Percentiles rank a stretch among this genome's conserved stretches.
phyloP scores from a whole-genome alignment of 2,888 invertebrate genomes.

The Craniophora ligustri region DNA sequence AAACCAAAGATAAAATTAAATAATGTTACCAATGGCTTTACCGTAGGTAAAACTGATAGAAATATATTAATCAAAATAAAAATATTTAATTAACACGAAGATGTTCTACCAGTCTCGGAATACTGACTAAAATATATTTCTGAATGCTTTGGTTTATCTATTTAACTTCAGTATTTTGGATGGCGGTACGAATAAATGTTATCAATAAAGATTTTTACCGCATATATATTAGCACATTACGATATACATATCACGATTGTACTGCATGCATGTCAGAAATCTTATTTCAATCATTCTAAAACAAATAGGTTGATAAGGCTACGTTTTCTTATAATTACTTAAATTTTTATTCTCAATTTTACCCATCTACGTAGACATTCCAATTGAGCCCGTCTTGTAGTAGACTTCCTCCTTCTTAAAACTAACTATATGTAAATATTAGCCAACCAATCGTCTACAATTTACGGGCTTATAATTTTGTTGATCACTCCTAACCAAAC shows the following conservation, averaged over 20 bases:
- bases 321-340: conserved; percentile 37
- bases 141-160: conserved; percentile 44
- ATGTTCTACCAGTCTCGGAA: conserved; percentile 56
- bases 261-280: conserved; percentile 44
- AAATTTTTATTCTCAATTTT: conserved; percentile 22
- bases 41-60: conserved; percentile 43
- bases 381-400: conserved; percentile 14
- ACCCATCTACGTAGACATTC: conserved; percentile 27
- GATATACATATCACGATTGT: too few relatives aligned
- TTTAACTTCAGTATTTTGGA: conserved; percentile 10
- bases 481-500: conserved; percentile 37
- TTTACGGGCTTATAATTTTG: conserved; percentile 32
- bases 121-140: conserved; percentile 51
- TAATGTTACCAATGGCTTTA: neutral
- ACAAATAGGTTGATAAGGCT: conserved; percentile 50
- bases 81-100: conserved; percentile 41
- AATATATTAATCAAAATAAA: conserved; percentile 35
- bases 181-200: conserved; percentile 19
- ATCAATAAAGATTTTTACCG: conserved; percentile 16
- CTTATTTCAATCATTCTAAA: conserved; percentile 54
- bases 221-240: too few relatives aligned
- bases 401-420: conserved; percentile 33
- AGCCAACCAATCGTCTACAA: conserved; percentile 35
- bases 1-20: neutral
- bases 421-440: conserved; percentile 44